Base-by-base conservation (phyloP, 2,797 vertebrate species). In the Hafferia zeledoni region DNA sequence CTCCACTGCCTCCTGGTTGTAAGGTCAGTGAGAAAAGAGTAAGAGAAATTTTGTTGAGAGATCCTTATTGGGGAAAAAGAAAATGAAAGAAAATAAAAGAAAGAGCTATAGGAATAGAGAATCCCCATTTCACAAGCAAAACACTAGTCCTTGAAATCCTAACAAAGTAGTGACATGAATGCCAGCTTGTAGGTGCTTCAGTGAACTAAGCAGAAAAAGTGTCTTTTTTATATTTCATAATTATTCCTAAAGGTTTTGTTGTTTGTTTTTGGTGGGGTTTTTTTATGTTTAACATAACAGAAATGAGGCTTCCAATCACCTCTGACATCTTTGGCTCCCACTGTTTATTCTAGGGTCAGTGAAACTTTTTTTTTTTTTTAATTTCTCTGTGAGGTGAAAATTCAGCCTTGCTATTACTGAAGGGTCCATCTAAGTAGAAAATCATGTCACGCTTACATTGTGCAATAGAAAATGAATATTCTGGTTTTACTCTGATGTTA, bases 391-490 rank as follows among this genome's bases (percentile, higher is more conserved):
- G 33, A 88, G 43, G n/a, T 85, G 43, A 87, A 83, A 89, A 93
- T 80, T 76, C 57, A 94, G 67, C 41, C 64, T 75, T 89, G 46
- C 50, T 77, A 44, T 70, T 86, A 87, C 72, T 93, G 63, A 96
- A 83, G 63, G 90, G 59, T 96, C 70, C 56, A 75, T 89, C 83
- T 87, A 85, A 97, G 75, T 50, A 92, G 61, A 47, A 82, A 97
- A 91, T 95, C 79, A 95, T 87, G 94, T 95, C 93, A 96, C 7
- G 23, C 78, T 96, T 86, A 83, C 87, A 87, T 50, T 72, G 35
- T 89, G 70, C 93, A 97, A 94, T 65, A 93, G 95, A 96, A 95
- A 92, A 94, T 90, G 74, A 94, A 97, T 96, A 97, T 95, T 91
- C 84, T 39, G 7, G 59, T 93, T 94, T 97, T 95, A 91, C 70